Evolutionary conservation across 2,797 vertebrate species (phyloP), one percentile per base, ranked within the genome.

Genomic region (Cirrhinus molitorella): DNA sequence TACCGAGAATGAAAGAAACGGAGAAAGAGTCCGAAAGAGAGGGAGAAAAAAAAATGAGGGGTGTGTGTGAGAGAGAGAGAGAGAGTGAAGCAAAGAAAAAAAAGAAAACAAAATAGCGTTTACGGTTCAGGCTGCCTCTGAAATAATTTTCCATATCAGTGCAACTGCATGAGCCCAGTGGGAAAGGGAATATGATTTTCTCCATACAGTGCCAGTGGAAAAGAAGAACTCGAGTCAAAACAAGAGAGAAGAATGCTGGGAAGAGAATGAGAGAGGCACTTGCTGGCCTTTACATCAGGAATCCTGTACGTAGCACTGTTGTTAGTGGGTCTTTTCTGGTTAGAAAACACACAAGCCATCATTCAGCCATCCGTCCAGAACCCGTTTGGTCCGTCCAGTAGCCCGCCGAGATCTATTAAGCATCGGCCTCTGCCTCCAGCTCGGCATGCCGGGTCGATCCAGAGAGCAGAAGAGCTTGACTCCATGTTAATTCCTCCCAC

Each of bases 131-230:
- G 88, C 91, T 92, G 91, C 90, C 90, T 88, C 91, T 77, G 86
- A 93, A 91, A 93, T 90, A 90, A 92, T 94, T 94, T 95, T 95
- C 94, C 93, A 93, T 94, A 93, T 93, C 93, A 90, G 91, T 89
- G 87, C 86, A 81, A 87, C 86, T 88, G 86, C 88, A 88, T 85
- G 88, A 88, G 91, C 89, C 93, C 91, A 90, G 90, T 91, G 93
- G 92, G 92, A 93, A 89, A 90, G 89, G 89, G 91, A 93, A 93
- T 94, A 91, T 92, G 91, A 94, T 94, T 94, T 93, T 93, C 90
- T 92, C 90, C 89, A 89, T 90, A 90, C 92, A 90, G 90, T 83
- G 81, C 92, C 92, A 93, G 91, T 83, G 93, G 90, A 94, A 95
- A 95, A 93, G 91, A 81, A 85, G 84, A 87, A 88, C 79, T 85